phyloP scores from a whole-genome alignment of 1,140 invertebrate genomes.

The Drosophila nigrodunni region DNA sequence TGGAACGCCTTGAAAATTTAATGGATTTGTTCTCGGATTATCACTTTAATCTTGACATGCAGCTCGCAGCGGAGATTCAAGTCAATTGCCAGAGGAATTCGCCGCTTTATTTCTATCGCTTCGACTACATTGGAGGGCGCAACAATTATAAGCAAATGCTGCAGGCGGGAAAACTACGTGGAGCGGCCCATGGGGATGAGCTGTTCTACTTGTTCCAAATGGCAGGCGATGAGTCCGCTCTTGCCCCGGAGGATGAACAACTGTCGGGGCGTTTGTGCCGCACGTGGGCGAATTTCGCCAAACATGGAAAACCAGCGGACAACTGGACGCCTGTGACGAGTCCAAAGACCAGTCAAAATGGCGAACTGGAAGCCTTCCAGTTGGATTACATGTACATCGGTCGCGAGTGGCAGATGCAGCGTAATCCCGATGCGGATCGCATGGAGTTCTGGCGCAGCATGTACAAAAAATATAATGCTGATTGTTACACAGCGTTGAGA shows the following conservation, averaged over 20 bases:
- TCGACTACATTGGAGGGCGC: slow-evolving; percentile 86
- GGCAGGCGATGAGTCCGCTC: slow-evolving; percentile 84
- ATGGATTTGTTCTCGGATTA: slow-evolving; percentile 67
- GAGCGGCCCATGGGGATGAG: slow-evolving; percentile 87
- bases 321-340: slow-evolving; percentile 71
- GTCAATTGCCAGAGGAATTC: slow-evolving; percentile 53
- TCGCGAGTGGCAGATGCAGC: slow-evolving; percentile 59
- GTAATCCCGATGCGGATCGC: slow-evolving; percentile 78
- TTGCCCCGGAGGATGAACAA: slow-evolving; percentile 84
- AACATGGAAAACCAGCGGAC: slow-evolving; percentile 83
- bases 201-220: slow-evolving; percentile 87
- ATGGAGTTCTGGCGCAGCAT: slow-evolving; percentile 84
- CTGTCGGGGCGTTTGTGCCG: slow-evolving; percentile 85
- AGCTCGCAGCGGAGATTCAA: slow-evolving; percentile 66
- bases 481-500: slow-evolving; percentile 45
- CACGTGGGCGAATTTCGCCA: slow-evolving; percentile 89
- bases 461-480: slow-evolving; percentile 61
- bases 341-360: background rate
- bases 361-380: slow-evolving; percentile 39
- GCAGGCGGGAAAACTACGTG: slow-evolving; percentile 82
- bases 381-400: slow-evolving; percentile 78
- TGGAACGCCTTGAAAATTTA: slow-evolving; percentile 55
- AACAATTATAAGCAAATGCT: slow-evolving; percentile 85
- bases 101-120: slow-evolving; percentile 85
- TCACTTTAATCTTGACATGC: slow-evolving; percentile 69